Evolutionary conservation across 2,797 vertebrate genomes (phyloP).

Genomic region (Dromococcyx pavoninus): DNA sequence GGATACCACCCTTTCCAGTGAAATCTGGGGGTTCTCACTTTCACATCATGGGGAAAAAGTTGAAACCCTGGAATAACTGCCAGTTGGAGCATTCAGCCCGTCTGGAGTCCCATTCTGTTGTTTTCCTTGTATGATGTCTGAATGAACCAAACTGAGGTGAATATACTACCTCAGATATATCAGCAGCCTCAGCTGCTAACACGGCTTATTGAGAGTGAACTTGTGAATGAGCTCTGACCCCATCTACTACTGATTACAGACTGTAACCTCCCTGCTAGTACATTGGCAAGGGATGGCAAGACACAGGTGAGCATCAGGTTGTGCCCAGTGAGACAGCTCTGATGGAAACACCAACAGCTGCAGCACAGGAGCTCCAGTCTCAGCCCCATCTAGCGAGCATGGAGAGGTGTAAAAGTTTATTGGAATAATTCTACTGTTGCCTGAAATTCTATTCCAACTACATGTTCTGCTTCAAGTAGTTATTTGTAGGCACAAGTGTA

Average conservation of each 20-base stretch:
- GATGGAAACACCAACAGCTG: background rate
- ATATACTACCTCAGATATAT: background rate
- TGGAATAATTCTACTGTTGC: background rate
- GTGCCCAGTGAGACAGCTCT: accelerated
- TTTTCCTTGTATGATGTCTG: accelerated
- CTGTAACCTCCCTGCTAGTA: background rate
- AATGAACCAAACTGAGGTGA: background rate
- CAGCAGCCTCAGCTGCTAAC: background rate
- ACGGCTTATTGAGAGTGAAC: accelerated
- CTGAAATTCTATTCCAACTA: background rate
- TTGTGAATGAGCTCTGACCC: background rate
- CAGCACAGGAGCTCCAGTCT: background rate
- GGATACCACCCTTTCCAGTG: background rate
- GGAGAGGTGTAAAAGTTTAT: background rate
- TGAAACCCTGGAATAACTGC: background rate
- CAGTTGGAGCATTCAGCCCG: background rate
- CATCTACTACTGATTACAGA: background rate
- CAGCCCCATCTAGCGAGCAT: background rate
- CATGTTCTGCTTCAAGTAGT: background rate
- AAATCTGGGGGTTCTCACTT: background rate
- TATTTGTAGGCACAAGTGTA: background rate
- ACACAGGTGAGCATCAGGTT: background rate
- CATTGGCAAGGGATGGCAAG: background rate
- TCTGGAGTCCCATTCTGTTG: background rate
- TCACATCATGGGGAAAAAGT: background rate